Evolutionary conservation across 2,797 vertebrate species (phyloP).

Genomic region (Merluccius polli): DNA sequence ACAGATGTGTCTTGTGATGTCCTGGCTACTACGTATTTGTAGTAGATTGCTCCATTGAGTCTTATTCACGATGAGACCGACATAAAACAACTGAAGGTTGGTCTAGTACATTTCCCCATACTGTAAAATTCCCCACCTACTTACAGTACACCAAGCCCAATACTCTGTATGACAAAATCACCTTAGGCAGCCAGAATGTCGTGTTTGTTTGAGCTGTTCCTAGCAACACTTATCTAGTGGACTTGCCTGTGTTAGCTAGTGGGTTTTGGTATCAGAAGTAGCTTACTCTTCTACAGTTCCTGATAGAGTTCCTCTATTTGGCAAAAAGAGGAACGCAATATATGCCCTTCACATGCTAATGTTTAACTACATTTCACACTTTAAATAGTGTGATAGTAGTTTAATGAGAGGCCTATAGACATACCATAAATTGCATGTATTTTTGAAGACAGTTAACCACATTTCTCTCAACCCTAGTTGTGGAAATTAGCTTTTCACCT

Average conservation of each 20-base stretch:
- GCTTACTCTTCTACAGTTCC: conserved; percentile 28
- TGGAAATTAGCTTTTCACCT: conserved; percentile 13
- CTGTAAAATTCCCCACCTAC: conserved; percentile 23
- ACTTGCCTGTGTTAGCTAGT: conserved; percentile 30
- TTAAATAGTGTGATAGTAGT: conserved; percentile 13
- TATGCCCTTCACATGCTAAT: conserved; percentile 10
- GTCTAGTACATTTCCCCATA: conserved; percentile 36
- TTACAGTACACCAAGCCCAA: conserved; percentile 30
- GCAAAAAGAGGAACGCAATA: conserved; percentile 14
- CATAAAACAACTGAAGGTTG: conserved; percentile 12
- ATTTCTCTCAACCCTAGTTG: not conserved
- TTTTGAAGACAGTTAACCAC: conserved; percentile 39
- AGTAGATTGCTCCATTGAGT: not conserved
- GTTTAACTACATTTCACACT: conserved; percentile 5
- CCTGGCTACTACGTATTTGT: not conserved
- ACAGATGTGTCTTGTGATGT: not conserved
- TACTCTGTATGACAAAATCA: conserved; percentile 41
- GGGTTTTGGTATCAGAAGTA: conserved; percentile 42
- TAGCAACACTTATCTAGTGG: conserved; percentile 42
- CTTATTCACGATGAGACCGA: conserved; percentile 1
- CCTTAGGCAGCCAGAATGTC: conserved; percentile 17
- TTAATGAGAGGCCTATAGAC: conserved; percentile 25
- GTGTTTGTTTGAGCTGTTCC: conserved; percentile 62
- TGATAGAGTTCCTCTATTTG: conserved; percentile 38
- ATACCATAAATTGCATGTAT: conserved; percentile 28